Evolutionary conservation across 37 sponge, comb jelly and placozoan genomes (phyloP), one percentile per base, ranked within the genome.

Genomic region (Axinella damicornis): DNA sequence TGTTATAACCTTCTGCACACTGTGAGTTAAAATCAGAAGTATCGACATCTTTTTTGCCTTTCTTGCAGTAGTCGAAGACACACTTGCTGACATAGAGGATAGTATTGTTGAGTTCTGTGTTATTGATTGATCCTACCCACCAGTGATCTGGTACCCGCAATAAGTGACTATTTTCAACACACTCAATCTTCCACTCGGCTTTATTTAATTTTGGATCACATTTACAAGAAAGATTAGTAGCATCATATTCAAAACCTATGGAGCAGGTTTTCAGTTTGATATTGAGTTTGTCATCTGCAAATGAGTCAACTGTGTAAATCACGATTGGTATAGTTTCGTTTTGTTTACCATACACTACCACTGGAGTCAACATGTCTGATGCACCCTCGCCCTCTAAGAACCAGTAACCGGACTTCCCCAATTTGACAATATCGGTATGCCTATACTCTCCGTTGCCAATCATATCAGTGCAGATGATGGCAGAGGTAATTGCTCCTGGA

Each of bases 221-320:
- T 11, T 69, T 36, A 71, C 77, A 75, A 27, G 18, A 24, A 19
- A 0, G 15, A 20, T 5, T 24, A 4, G n/a, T 41, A 28, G 35
- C 37, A 20, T 34, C 24, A n/a, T 66, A 74, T 2, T 28, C 33
- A 76, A 81, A 82, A 4, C 83, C 83, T 38, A 27, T 31, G 1
- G 73, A 36, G 33, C 89, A 88, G n/a, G 55, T 73, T 2, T 57
- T 69, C 24, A 88, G 57, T 20, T 66, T 39, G 0, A 88, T 31
- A 4, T 5, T 20, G 27, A 88, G 14, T 2, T 16, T 0, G 5
- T 25, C 28, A n/a, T 61, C 71, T 21, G 39, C 28, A 69, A 27
- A 76, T 24, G 77, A 52, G 16, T 58, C 76, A 25, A 66, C 61
- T 0, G 69, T 52, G 24, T 31, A 66, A 22, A 66, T 22, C 9